Percentiles rank a stretch among this genome's conserved stretches.
Conservation (phyloP, 2,113 vertebrate species). For the Percopsis transmontana region DNA sequence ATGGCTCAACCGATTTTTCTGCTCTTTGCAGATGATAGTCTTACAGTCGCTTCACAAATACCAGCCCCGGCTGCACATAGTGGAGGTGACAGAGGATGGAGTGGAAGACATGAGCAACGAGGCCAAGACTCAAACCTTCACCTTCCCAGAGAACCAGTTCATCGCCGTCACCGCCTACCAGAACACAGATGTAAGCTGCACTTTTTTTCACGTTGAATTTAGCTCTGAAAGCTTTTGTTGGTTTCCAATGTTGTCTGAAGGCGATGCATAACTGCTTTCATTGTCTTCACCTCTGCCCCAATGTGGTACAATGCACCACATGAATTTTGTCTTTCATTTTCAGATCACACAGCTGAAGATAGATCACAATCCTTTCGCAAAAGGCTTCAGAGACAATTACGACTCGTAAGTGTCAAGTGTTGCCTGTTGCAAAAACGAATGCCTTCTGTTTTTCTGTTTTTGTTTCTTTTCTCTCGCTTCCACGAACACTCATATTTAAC, state of each 20-base stretch:
- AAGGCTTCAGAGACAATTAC: slow-evolving; percentile 99
- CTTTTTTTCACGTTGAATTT: neutral
- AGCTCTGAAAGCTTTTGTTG: too few species aligned
- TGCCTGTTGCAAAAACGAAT: neutral
- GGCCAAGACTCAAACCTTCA: slow-evolving; percentile 94
- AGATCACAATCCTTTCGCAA: slow-evolving; percentile 98
- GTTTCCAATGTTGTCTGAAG: neutral
- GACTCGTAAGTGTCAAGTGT: slow-evolving; percentile 89
- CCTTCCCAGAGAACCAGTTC: slow-evolving; percentile 97
- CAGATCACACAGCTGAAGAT: slow-evolving; percentile 99
- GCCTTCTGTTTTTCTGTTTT: neutral
- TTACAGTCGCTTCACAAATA: slow-evolving; percentile 97
- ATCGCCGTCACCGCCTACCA: slow-evolving; percentile 98
- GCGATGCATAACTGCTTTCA: neutral
- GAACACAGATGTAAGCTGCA: slow-evolving; percentile 92
- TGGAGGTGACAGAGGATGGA: slow-evolving; percentile 96
- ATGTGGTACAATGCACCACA: neutral
- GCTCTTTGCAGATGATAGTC: slow-evolving; percentile 90
- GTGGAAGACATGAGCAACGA: slow-evolving; percentile 95
- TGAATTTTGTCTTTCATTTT: slow-evolving; percentile 32
- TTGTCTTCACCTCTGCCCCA: neutral
- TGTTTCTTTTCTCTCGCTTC: neutral
- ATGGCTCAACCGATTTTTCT: slow-evolving; percentile 5
- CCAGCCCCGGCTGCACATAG: slow-evolving; percentile 95
- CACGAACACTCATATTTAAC: too few species aligned